Evolutionary conservation across 2,888 invertebrate species (phyloP).

Genomic region (Ochlodes sylvanus): DNA sequence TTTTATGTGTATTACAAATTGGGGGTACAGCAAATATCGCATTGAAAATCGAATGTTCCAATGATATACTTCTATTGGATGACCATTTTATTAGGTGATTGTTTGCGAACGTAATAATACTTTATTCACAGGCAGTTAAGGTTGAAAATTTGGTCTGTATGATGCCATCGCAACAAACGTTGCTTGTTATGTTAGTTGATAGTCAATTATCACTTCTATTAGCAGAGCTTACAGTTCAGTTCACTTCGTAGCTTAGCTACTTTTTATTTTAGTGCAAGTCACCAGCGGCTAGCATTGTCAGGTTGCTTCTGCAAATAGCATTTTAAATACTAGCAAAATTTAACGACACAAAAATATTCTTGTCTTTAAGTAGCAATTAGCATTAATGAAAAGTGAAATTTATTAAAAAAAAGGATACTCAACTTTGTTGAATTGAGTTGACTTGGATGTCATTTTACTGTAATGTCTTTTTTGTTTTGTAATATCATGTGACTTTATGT

Average conservation of each 20-base stretch:
- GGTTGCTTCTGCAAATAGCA: not conserved
- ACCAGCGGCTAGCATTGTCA: not conserved
- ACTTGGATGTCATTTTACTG: no score
- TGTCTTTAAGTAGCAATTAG: not conserved
- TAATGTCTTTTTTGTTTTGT: no score
- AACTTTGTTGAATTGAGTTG: no score
- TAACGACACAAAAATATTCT: not conserved
- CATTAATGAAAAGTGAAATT: not conserved
- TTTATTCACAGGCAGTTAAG: not conserved
- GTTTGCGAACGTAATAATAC: not conserved
- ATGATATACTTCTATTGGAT: conserved; percentile 16
- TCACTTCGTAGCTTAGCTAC: not conserved
- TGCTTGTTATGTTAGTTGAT: not conserved
- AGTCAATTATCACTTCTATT: not conserved
- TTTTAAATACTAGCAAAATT: not conserved
- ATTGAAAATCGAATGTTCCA: conserved; percentile 16
- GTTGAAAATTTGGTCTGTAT: not conserved
- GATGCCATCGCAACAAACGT: not conserved
- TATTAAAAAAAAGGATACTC: no score
- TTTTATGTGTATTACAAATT: conserved; percentile 33
- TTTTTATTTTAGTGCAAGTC: not conserved
- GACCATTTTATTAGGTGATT: conserved; percentile 14
- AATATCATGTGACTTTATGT: no score
- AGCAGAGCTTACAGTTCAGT: not conserved
- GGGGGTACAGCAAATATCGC: conserved; percentile 26